phyloP scores from a whole-genome alignment of 2,797 vertebrate genomes.

The Oryzias dopingdopingensis region DNA sequence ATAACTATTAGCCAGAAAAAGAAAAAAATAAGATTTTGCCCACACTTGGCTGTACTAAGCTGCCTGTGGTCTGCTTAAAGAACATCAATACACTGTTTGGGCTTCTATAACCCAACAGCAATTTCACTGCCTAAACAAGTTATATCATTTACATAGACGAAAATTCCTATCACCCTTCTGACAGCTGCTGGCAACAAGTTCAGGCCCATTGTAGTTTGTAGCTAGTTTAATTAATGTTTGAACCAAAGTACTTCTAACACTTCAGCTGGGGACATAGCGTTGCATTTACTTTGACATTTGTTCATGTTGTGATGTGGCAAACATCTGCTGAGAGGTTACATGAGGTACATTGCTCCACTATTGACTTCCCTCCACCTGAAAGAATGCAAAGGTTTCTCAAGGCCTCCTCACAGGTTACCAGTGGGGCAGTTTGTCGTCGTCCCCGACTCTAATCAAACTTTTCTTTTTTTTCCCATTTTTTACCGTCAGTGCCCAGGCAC shows the following conservation, averaged over 20 bases:
- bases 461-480: no score
- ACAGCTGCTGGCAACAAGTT: constrained; percentile 70
- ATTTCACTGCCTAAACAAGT: constrained; percentile 67
- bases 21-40: constrained; percentile 43
- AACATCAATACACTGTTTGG: constrained; percentile 60
- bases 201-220: constrained; percentile 48
- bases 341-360: constrained; percentile 67
- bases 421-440: no score
- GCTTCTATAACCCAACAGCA: constrained; percentile 50
- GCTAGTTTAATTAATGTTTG: constrained; percentile 74
- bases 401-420: background rate
- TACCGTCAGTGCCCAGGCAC: no score
- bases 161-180: constrained; percentile 62
- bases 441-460: no score
- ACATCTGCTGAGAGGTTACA: constrained; percentile 79
- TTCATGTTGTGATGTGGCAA: constrained; percentile 74
- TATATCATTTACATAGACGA: constrained; percentile 67
- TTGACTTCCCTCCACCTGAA: constrained; percentile 73
- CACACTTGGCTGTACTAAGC: constrained; percentile 43
- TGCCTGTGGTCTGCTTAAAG: constrained; percentile 56
- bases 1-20: constrained; percentile 40
- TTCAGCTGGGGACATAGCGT: constrained; percentile 60
- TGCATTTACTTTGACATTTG: constrained; percentile 72
- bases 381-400: constrained; percentile 49
- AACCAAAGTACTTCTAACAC: constrained; percentile 72